phyloP scores from a whole-genome alignment of 1,140 invertebrate genomes.

The Drosophila nigromelanica region DNA sequence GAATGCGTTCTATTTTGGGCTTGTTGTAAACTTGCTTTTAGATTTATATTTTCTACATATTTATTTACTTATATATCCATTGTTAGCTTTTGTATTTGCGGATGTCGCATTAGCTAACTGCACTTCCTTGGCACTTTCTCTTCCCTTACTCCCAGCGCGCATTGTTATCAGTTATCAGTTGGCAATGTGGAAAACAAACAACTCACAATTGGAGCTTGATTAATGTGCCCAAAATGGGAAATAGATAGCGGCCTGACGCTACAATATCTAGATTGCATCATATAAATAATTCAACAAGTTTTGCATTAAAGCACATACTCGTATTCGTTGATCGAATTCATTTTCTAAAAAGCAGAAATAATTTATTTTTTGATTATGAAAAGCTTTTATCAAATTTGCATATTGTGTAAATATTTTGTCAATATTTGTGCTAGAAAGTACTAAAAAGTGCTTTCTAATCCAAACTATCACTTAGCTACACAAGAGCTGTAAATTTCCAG shows the following conservation, averaged over 20 bases:
- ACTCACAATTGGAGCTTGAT: slow-evolving; percentile 36
- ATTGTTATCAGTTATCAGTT: slow-evolving; percentile 51
- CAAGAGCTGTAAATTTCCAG: slow-evolving; percentile 32
- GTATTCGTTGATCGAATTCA: too few relatives aligned
- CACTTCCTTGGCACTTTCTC: slow-evolving; percentile 17
- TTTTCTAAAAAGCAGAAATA: not conserved
- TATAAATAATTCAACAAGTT: not conserved
- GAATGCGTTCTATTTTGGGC: slow-evolving; percentile 30
- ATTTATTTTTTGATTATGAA: not conserved
- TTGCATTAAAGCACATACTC: not conserved
- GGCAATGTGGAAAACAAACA: slow-evolving; percentile 16
- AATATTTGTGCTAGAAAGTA: not conserved
- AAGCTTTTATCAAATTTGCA: too few relatives aligned
- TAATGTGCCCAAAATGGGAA: slow-evolving; percentile 15
- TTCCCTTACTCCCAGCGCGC: not conserved
- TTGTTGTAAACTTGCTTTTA: not conserved
- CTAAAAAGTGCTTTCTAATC: not conserved
- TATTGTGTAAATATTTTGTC: too few relatives aligned
- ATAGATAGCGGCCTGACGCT: slow-evolving; percentile 2
- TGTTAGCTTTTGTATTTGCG: not conserved
- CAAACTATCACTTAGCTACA: not conserved
- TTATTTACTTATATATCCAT: too few relatives aligned
- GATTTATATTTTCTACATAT: too few relatives aligned
- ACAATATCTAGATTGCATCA: slow-evolving; percentile 13
- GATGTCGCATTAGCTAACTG: slow-evolving; percentile 12